Conservation (phyloP, 2,888 invertebrate genomes). For the Pristionchus entomophagus region DNA sequence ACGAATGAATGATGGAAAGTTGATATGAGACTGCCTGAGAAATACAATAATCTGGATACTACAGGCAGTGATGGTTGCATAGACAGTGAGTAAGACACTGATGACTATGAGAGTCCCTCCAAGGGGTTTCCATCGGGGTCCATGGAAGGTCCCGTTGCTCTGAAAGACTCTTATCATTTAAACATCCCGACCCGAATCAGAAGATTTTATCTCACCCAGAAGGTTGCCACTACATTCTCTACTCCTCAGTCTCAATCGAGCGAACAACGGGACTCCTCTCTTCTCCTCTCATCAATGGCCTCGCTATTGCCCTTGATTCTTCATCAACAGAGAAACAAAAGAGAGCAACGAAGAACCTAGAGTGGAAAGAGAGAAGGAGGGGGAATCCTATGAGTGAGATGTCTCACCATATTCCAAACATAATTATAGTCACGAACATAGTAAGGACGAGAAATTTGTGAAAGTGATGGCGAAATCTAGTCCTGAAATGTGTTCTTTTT, state of each 20-base stretch:
- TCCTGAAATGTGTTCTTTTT: background rate
- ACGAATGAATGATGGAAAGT: background rate
- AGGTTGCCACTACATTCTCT: background rate
- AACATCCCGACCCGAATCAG: too few species aligned
- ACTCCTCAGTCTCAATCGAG: background rate
- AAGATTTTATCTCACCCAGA: slow-evolving; percentile 15
- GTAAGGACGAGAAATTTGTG: background rate
- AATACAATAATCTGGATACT: background rate
- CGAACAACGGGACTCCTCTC: background rate
- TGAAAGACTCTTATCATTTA: background rate
- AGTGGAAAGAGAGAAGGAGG: background rate
- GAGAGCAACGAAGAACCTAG: background rate
- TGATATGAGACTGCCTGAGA: background rate
- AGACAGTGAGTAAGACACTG: background rate
- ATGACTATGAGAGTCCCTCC: background rate
- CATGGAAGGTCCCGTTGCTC: background rate
- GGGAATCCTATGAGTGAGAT: background rate
- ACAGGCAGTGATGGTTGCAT: background rate
- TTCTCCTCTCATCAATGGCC: background rate
- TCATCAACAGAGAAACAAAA: background rate
- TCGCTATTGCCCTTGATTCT: background rate
- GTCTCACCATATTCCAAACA: background rate
- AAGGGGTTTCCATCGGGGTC: background rate
- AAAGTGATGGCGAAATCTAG: background rate
- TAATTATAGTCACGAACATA: background rate